A percentile compares a stretch with the other conserved stretches of the same genome.
phyloP scores from a whole-genome alignment of 2,888 invertebrate genomes.

The Drosophila subsilvestris region DNA sequence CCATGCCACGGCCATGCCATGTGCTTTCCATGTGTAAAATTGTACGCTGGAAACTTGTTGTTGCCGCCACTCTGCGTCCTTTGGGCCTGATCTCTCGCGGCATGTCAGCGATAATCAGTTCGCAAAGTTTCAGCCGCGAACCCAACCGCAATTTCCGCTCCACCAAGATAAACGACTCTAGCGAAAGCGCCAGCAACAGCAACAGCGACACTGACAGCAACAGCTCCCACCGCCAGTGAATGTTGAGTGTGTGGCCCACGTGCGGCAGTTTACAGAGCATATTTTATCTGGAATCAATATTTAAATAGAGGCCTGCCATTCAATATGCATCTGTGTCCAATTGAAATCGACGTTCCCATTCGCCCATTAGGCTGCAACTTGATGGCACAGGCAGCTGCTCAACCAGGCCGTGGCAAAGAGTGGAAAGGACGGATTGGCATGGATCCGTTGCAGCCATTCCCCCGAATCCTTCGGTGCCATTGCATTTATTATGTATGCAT shows the following conservation, averaged over 20 bases:
- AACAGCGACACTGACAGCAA: conserved; percentile 56
- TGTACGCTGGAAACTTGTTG: conserved; percentile 55
- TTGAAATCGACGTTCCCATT: conserved; percentile 23
- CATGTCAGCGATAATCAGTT: conserved; percentile 68
- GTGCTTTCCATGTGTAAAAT: conserved; percentile 27
- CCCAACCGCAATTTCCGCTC: conserved; percentile 67
- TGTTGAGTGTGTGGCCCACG: conserved; percentile 10
- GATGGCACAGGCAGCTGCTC: conserved; percentile 39
- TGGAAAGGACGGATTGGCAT: conserved; percentile 1
- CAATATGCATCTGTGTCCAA: conserved; percentile 54
- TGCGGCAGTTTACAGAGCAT: conserved; percentile 50
- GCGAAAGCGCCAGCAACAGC: conserved; percentile 31
- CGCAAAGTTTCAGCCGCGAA: conserved; percentile 66
- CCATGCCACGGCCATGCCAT: conserved; percentile 6
- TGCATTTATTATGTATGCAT: conserved; percentile 20
- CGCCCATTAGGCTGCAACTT: conserved; percentile 36
- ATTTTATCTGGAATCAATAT: conserved; percentile 60
- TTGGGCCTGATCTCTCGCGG: conserved; percentile 20
- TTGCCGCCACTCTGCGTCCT: conserved; percentile 26
- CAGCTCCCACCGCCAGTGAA: conserved; percentile 21
- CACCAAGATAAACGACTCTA: conserved; percentile 59
- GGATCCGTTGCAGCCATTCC: conserved; percentile 2
- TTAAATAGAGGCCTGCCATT: conserved; percentile 49
- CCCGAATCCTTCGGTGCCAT: conserved; percentile 6
- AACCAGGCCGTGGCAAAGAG: conserved; percentile 42